Percentiles rank a stretch among this genome's conserved stretches.
Evolutionary conservation across 92 coral and sea anemone genomes (phyloP).

Genomic region (Parazoanthus atlanticus): DNA sequence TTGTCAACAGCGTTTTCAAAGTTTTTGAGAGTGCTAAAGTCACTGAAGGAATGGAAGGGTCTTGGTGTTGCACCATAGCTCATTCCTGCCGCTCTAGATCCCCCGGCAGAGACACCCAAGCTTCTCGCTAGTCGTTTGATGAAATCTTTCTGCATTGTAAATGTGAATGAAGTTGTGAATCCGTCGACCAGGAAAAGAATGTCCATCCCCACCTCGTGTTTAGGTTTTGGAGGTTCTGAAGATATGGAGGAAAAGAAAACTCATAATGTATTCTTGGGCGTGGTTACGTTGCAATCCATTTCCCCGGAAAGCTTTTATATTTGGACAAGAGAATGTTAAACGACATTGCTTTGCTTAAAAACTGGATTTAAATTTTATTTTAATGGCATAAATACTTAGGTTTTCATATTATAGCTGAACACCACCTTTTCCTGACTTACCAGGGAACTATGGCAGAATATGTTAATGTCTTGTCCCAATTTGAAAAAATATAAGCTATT

Average conservation of each 20-base stretch:
- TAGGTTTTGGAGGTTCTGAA: conserved; percentile 30
- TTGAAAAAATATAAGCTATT: no score
- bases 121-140: conserved; percentile 51
- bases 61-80: conserved; percentile 48
- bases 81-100: conserved; percentile 61
- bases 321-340: no score
- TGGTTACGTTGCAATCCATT: neutral
- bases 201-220: conserved; percentile 42
- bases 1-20: conserved; percentile 55
- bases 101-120: conserved; percentile 41
- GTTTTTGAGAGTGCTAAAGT: conserved; percentile 35
- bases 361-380: no score
- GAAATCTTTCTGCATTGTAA: conserved; percentile 51
- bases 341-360: neutral
- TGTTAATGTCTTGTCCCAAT: no score
- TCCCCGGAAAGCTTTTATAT: neutral
- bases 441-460: no score
- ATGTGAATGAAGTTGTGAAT: conserved; percentile 35
- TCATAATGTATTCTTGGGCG: neutral
- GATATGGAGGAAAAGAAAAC: no score
- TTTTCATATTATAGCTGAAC: neutral
- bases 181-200: conserved; percentile 64
- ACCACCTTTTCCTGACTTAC: neutral
- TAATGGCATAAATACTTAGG: no score
- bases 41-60: conserved; percentile 37